Evolutionary conservation across 2,113 vertebrate species (phyloP).

Genomic region (Serinus canaria): DNA sequence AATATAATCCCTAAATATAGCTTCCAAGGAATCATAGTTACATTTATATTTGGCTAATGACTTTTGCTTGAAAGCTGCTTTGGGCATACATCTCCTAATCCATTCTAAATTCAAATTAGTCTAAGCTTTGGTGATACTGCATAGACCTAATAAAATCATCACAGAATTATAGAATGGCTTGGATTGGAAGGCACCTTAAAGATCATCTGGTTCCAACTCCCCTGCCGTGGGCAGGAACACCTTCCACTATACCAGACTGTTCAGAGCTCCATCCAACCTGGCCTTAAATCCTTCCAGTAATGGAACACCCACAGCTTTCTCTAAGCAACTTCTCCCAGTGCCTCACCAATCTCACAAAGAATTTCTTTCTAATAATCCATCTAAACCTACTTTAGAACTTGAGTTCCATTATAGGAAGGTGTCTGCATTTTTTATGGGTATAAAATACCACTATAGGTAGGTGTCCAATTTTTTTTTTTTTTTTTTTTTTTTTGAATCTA

Average conservation of each 20-base stretch:
- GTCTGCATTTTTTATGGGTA: not conserved
- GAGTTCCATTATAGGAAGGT: not conserved
- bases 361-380: not conserved
- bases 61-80: not conserved
- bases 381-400: not conserved
- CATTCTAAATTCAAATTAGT: not conserved
- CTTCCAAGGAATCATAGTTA: not conserved
- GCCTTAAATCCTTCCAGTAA: not conserved
- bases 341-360: not conserved
- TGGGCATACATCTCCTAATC: not conserved
- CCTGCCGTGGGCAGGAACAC: not conserved
- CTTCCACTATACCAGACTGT: not conserved
- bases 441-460: too few relatives aligned
- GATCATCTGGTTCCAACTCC: not conserved
- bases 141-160: not conserved
- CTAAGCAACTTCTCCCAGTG: not conserved
- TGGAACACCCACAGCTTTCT: not conserved
- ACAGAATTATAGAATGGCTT: not conserved
- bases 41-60: not conserved
- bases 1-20: not conserved
- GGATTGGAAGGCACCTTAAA: not conserved
- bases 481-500: not conserved
- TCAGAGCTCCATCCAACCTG: not conserved
- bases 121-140: not conserved
- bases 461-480: not conserved